A percentile compares a stretch with the other conserved stretches of the same genome.
Conservation (phyloP, 2,888 invertebrate genomes). For the Diaphora mendica region DNA sequence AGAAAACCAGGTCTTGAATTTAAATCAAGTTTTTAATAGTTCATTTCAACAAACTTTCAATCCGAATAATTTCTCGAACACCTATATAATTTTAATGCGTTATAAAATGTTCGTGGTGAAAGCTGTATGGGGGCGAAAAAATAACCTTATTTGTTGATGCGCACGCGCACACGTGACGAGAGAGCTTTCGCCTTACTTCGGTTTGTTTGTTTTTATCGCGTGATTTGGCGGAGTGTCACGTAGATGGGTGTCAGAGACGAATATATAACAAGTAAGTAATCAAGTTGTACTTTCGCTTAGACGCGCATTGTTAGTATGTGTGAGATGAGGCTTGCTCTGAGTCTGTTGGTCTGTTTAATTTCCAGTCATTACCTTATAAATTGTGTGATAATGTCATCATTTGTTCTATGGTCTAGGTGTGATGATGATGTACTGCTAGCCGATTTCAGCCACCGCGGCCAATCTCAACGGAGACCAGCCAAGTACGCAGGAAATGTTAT, state of each 20-base stretch:
- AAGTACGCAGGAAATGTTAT: too few species aligned
- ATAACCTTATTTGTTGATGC: slow-evolving; percentile 43
- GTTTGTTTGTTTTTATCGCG: slow-evolving; percentile 13
- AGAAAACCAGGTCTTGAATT: background rate
- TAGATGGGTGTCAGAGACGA: slow-evolving; percentile 5
- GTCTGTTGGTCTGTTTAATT: too few species aligned
- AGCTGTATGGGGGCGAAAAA: slow-evolving; percentile 47
- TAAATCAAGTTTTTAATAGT: slow-evolving; percentile 16
- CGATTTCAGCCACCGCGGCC: too few species aligned
- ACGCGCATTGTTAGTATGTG: background rate
- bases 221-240: slow-evolving; percentile 9
- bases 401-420: too few species aligned
- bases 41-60: slow-evolving; percentile 27
- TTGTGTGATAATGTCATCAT: too few species aligned
- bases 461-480: too few species aligned
- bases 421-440: too few species aligned
- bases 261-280: background rate
- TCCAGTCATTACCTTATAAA: too few species aligned
- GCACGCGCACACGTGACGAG: slow-evolving; percentile 11
- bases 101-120: slow-evolving; percentile 41
- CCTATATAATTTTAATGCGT: slow-evolving; percentile 31
- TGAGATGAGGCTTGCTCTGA: too few species aligned
- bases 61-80: slow-evolving; percentile 13
- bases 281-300: background rate
- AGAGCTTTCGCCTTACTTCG: slow-evolving; percentile 28